Base-by-base conservation (phyloP, 2,113 vertebrate species). In the Ptilorrhoa leucosticta region DNA sequence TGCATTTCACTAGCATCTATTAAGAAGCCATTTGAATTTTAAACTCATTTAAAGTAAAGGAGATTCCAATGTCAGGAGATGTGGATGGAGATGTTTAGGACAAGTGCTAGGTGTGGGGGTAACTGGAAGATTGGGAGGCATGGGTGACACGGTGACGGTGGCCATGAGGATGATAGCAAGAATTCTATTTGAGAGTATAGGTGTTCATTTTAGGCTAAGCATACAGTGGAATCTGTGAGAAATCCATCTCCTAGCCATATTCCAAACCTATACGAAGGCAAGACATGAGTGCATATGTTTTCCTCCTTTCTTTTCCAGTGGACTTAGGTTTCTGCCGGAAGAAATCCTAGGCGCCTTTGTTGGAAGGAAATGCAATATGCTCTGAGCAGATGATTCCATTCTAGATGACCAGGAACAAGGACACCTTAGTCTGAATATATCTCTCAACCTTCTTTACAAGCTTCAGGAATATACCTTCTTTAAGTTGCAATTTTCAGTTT, bases 11-110 rank as follows among this genome's bases (percentile, higher is more conserved):
- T 70, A 70, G 63, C 48, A 90, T 93, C 78, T 97, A 95, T 94
- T 94, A 94, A 93, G 95, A 90, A 92, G 50, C 17, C 19, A 95
- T 96, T 97, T 97, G 94, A 97, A 95, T 97, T 95, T 96, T 83
- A 96, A 95, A 90, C 79, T 86, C 64, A 73, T 93, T 92, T 88
- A 76, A 94, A 65, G 27, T 77, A 89, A 94, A 96, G 92, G 92
- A 89, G 76, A 72, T 80, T 88, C 80, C 76, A 91, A 91, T 95
- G 92, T 95, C 93, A 92, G 66, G 45, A 83, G n/a, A 65, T 57
- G 53, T 77, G 40, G 58, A 78, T 57, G 73, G 93, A 93, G 33
- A 64, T 77, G 51, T 61, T 94, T 86, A 95, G 50, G 75, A 88
- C n/a, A 94, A 83, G 37, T 30, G 30, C 10, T 68, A 45, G 18